These are phyloP conservation scores for Okapia johnstoni DNA, from an alignment of 2,113 vertebrate species.

Conservation along the genomic window DNA sequence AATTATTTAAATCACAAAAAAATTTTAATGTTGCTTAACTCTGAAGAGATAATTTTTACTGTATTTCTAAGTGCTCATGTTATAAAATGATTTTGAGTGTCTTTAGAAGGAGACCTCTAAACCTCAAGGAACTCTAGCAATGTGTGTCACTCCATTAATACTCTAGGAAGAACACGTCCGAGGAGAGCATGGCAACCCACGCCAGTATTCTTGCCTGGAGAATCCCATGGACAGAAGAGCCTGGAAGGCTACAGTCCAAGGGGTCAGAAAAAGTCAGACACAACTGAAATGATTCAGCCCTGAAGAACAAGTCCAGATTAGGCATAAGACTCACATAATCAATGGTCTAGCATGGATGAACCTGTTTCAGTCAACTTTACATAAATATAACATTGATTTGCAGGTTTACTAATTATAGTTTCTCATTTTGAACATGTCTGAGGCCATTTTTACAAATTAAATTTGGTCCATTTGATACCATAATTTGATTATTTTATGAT, in stretches of 20 bases:
- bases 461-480: conserved; percentile 27
- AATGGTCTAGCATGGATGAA: background rate
- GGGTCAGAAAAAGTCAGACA: background rate
- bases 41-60: background rate
- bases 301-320: background rate
- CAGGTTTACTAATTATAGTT: conserved; percentile 44
- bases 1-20: background rate
- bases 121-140: background rate
- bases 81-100: background rate
- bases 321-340: background rate
- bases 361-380: conserved; percentile 24
- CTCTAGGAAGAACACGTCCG: background rate
- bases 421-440: conserved; percentile 27
- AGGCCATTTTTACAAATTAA: conserved; percentile 52
- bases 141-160: background rate
- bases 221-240: background rate
- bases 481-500: conserved; percentile 64
- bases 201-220: background rate
- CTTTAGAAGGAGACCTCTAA: background rate
- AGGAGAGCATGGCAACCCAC: background rate
- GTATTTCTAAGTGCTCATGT: background rate
- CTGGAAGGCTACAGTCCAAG: background rate
- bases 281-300: background rate
- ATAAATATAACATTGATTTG: conserved; percentile 48
- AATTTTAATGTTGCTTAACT: background rate